A percentile compares a stretch with the other conserved stretches of the same genome.
phyloP scores from a whole-genome alignment of 2,888 invertebrate species.

The Nomada ruficornis region DNA sequence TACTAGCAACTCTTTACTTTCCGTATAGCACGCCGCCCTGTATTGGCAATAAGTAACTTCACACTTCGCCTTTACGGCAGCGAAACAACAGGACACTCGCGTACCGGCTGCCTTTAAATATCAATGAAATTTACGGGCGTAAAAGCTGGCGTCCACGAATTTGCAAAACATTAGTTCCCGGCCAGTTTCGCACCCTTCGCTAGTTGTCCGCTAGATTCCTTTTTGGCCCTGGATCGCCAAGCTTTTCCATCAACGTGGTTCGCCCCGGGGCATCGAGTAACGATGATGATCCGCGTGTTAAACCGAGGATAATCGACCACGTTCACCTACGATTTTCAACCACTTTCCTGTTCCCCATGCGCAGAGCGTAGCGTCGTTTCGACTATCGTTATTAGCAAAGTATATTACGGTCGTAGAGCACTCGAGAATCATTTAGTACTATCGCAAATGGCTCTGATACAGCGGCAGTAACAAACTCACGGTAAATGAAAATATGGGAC shows the following conservation, averaged over 20 bases:
- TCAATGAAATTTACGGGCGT: conserved; percentile 41
- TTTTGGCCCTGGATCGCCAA: conserved; percentile 6
- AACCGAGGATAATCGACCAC: conserved; percentile 54
- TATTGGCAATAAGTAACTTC: conserved; percentile 38
- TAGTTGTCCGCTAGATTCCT: not conserved
- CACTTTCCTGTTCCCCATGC: not conserved
- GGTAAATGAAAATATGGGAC: too few species aligned
- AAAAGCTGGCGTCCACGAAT: conserved; percentile 40
- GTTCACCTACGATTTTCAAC: conserved; percentile 35
- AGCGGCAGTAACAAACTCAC: not conserved
- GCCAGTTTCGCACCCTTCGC: not conserved
- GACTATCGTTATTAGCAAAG: not conserved
- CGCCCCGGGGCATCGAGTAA: not conserved
- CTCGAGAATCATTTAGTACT: conserved; percentile 25
- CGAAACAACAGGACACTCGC: conserved; percentile 30
- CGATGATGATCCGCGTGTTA: conserved; percentile 41
- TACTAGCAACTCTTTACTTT: conserved; percentile 7
- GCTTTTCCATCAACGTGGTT: conserved; percentile 18
- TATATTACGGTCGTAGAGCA: not conserved
- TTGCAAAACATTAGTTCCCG: conserved; percentile 45
- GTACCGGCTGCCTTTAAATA: conserved; percentile 38
- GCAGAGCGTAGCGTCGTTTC: not conserved
- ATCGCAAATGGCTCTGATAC: conserved; percentile 20
- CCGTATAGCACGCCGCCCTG: conserved; percentile 16
- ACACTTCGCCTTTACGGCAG: conserved; percentile 33